Evolutionary conservation across 2,888 invertebrate genomes (phyloP), one percentile per base, ranked within the genome.

Genomic region (Amitus sp.): DNA sequence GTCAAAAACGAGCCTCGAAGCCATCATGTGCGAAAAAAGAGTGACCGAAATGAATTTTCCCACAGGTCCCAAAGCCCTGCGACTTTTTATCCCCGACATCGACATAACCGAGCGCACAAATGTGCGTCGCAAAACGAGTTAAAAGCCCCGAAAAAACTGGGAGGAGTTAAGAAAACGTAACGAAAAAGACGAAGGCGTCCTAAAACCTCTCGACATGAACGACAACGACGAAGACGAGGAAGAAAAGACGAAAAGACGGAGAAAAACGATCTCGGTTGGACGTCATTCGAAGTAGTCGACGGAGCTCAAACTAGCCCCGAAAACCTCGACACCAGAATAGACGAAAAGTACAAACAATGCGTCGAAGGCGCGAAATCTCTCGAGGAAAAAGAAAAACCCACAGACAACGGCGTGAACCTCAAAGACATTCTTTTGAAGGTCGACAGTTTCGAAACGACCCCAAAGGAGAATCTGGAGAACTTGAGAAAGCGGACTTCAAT

Each of bases 61-160:
- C 0, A 84, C 83, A 0, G 84, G 84, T 0, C 82, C 84, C 0
- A 84, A 83, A 62, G 84, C 84, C 0, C 66, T 84, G 23, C 68
- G 84, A 18, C 74, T 84, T 1, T 84, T 84, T 55, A 84, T 84
- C 19, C 84, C 84, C 3, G 83, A 84, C 53, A 84, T 84, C 23
- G 79, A 83, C 47, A 82, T 82, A 18, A 80, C 74, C 18, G 82
- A 80, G 46, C 76, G 73, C 12, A 76, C 76, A 3, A 74, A 79
- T n/a, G 74, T 81, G 0, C 66, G 80, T 5, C 61, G 82, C 2
- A 82, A 80, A 47, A 82, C 82, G 12, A 81, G 81, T 50, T 81
- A 82, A 67, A 82, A 82, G 61, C 82, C 80, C 0, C 56, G 82
- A 0, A 81, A 81, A 47, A 79, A 82, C 53, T 82, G 82, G 82